These are phyloP conservation scores for Periplaneta americana DNA, from an alignment of 1,140 invertebrate genomes.

Conservation along the genomic window DNA sequence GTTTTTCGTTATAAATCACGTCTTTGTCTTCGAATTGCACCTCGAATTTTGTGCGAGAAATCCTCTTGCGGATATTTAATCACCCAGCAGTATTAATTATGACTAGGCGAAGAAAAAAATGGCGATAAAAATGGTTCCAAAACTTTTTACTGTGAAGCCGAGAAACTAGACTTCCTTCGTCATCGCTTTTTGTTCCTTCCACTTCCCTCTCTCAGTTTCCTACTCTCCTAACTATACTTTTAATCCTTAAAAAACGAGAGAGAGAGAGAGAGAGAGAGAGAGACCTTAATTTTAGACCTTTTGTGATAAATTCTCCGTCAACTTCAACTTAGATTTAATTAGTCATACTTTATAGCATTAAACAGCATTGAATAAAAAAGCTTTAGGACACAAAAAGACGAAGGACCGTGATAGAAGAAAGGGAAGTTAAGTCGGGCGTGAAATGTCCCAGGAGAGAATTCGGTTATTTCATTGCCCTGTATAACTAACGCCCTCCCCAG, in stretches of 20 bases:
- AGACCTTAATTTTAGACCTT: neutral
- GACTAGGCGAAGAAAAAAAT: neutral
- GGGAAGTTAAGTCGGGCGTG: neutral
- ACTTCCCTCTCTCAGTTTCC: neutral
- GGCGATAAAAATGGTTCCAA: neutral
- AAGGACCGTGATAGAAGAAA: neutral
- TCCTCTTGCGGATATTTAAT: neutral
- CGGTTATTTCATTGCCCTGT: neutral
- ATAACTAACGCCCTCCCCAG: neutral
- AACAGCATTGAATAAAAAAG: neutral
- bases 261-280: neutral
- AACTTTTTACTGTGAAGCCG: neutral
- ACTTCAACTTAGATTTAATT: neutral
- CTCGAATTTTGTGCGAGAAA: neutral
- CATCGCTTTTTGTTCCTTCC: neutral
- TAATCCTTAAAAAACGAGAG: neutral
- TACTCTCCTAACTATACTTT: neutral
- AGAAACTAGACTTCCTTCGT: neutral
- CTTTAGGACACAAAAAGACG: neutral
- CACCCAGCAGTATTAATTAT: neutral
- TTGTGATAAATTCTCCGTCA: neutral
- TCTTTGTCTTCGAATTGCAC: neutral
- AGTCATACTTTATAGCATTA: neutral
- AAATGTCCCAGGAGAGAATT: neutral
- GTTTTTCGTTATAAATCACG: neutral